Conservation (phyloP, 2,113 vertebrate genomes). For the Nanger granti region DNA sequence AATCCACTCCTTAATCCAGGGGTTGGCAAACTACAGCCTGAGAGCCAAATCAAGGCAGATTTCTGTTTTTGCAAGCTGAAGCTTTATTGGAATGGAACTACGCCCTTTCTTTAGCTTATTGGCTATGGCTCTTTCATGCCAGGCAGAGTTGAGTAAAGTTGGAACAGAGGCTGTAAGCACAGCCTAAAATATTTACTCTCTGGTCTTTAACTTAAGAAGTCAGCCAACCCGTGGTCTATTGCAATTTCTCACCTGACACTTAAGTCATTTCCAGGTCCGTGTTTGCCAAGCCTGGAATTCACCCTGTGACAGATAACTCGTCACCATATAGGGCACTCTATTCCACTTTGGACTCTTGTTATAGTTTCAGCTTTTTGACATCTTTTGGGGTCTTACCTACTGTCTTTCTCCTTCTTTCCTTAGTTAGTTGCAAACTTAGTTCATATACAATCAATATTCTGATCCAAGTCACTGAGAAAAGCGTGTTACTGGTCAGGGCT, state of each 20-base stretch:
- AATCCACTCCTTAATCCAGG: slow-evolving; percentile 2
- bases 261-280: neutral
- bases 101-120: neutral
- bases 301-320: neutral
- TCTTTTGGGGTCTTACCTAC: neutral
- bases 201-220: neutral
- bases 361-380: neutral
- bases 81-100: neutral
- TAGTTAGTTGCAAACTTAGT: neutral
- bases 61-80: neutral
- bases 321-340: neutral
- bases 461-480: neutral
- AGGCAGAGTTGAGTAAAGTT: neutral
- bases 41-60: neutral
- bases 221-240: neutral
- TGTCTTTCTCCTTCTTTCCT: neutral
- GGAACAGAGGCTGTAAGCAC: neutral
- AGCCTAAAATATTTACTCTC: neutral
- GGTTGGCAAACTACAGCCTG: neutral
- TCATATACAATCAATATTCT: neutral
- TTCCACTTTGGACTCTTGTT: neutral
- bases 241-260: neutral
- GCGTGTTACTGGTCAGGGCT: neutral
- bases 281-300: neutral
- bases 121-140: neutral